phyloP scores from a whole-genome alignment of 2,888 invertebrate genomes.

The Magallana nippona region DNA sequence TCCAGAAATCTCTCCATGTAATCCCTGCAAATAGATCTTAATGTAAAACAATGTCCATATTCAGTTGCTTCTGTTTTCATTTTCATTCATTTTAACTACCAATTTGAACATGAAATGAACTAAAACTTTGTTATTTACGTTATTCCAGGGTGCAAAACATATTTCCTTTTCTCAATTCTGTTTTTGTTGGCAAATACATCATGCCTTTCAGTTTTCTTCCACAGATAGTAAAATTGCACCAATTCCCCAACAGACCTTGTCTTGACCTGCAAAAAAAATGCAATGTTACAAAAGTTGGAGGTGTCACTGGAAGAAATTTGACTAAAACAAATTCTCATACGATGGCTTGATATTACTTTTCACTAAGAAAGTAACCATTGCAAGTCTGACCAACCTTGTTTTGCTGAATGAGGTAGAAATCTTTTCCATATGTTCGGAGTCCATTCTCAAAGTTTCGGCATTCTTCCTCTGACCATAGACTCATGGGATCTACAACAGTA shows the following conservation, averaged over 20 bases:
- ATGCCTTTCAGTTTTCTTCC: slow-evolving; percentile 99
- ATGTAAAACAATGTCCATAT: not conserved
- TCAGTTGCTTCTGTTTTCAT: not conserved
- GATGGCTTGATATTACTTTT: too few species aligned
- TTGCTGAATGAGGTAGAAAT: slow-evolving; percentile 95
- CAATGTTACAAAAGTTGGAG: not conserved
- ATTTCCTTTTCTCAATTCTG: slow-evolving; percentile 94
- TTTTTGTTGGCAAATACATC: slow-evolving; percentile 92
- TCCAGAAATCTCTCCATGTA: slow-evolving; percentile 94
- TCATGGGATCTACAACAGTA: slow-evolving; percentile 77
- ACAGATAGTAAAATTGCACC: slow-evolving; percentile 93
- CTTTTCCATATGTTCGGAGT: slow-evolving; percentile 94
- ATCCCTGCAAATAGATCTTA: slow-evolving; percentile 82
- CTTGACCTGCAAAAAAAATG: slow-evolving; percentile 84
- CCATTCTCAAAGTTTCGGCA: slow-evolving; percentile 98
- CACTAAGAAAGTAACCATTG: too few species aligned
- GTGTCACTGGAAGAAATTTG: too few species aligned
- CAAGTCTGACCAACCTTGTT: slow-evolving; percentile 86
- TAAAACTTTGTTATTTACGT: slow-evolving; percentile 85
- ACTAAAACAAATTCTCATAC: too few species aligned
- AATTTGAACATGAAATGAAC: not conserved
- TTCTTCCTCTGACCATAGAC: slow-evolving; percentile 95
- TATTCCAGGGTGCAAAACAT: slow-evolving; percentile 93
- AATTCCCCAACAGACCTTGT: slow-evolving; percentile 97
- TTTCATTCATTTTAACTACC: not conserved